Evolutionary conservation across 2,797 vertebrate species (phyloP), one percentile per base, ranked within the genome.

Genomic region (Bovichtus variegatus): DNA sequence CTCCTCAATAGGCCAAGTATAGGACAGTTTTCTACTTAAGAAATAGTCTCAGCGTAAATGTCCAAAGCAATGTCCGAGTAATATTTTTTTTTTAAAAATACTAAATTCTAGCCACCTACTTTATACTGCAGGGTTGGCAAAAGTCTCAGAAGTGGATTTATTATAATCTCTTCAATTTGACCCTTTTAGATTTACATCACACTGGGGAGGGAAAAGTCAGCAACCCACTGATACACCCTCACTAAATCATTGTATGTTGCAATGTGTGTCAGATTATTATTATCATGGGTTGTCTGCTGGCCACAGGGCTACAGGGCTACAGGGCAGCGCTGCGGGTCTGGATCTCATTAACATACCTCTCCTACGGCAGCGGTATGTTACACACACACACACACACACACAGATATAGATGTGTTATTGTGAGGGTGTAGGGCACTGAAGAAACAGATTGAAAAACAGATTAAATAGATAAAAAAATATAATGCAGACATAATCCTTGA

Each of bases 261-360:
- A 69, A 7, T 70, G 54, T 72, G 55, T 80, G 63, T 68, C 72
- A 66, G 34, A 66, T 74, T 76, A 27, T 74, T 83, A 25, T 29
- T 29, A 63, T 86, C 76, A 27, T 74, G 38, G 31, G 53, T 50
- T 60, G 80, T 84, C 69, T 73, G 62, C 53, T 38, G 47, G 76
- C 44, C 41, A 51, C 55, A 61, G 12, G 3, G 38, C 44, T 71
- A 16, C 57, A 60, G 19, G 55, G 61, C 40, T 71, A 16, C 57
- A 60, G 19, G 55, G 61, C 40, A 59, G 66, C 64, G 59, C 49
- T 50, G 57, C 66, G 75, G 67, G 76, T 89, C 88, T 93, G 92
- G 87, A 85, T 88, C 76, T 91, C 88, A 91, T 93, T 91, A 91
- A 84, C 92, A 91, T 84, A 80, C 71, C 86, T 90, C 70, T 10